Percentiles rank a stretch among this genome's conserved stretches.
These are phyloP conservation scores for Esox niger DNA, from an alignment of 2,113 vertebrate species.

Conservation along the genomic window DNA sequence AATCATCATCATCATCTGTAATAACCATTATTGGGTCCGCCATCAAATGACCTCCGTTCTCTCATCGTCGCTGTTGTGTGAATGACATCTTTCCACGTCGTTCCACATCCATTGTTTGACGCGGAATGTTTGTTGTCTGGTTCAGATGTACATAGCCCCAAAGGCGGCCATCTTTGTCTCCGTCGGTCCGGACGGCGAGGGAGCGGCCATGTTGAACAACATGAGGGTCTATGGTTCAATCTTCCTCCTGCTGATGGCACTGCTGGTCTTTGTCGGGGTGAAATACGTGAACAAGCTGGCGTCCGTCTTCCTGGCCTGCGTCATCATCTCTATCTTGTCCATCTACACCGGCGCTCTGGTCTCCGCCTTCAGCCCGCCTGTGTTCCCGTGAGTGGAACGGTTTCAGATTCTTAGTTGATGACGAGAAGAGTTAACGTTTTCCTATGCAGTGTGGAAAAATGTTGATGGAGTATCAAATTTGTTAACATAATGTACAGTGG, in stretches of 20 bases:
- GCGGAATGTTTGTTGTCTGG: background rate
- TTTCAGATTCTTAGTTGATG: background rate
- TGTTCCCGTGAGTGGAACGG: conserved; percentile 77
- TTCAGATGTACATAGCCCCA: conserved; percentile 83
- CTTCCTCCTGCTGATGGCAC: conserved; percentile 82
- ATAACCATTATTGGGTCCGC: background rate
- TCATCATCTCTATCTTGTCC: conserved; percentile 87
- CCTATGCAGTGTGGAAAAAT: too few species aligned
- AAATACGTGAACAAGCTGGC: conserved; percentile 93
- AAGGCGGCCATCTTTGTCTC: conserved; percentile 79
- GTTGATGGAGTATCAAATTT: too few species aligned
- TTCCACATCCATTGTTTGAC: background rate
- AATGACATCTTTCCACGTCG: background rate
- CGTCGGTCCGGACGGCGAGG: conserved; percentile 65
- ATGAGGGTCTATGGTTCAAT: conserved; percentile 89
- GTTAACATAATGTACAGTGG: too few species aligned
- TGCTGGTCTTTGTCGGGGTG: conserved; percentile 88
- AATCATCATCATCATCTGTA: background rate
- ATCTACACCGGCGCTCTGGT: conserved; percentile 87
- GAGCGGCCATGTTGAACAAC: conserved; percentile 85
- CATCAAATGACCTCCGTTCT: too few species aligned
- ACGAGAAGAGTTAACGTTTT: too few species aligned
- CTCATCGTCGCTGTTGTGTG: too few species aligned
- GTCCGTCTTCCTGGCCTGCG: conserved; percentile 86
- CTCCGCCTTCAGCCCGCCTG: conserved; percentile 80